Percentiles rank a stretch among this genome's conserved stretches.
Conservation (phyloP, 2,113 vertebrate species). For the Brachypodius melanocephalos region DNA sequence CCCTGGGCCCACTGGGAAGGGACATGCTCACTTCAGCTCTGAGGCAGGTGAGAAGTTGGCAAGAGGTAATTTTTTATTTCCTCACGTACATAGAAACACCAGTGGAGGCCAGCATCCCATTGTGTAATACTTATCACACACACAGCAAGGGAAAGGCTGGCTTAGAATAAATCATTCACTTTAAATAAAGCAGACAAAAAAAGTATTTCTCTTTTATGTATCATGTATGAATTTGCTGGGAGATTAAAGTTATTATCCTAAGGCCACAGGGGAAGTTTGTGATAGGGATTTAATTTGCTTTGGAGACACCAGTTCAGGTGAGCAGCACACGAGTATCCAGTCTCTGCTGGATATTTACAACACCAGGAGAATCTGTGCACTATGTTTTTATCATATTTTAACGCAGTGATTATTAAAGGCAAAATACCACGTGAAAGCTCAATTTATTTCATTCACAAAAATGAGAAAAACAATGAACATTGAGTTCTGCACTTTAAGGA, state of each 20-base stretch:
- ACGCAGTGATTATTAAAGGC: background rate
- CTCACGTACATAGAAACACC: background rate
- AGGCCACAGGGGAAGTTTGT: background rate
- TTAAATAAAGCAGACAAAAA: background rate
- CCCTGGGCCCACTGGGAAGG: background rate
- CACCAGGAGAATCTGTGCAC: background rate
- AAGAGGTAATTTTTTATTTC: background rate
- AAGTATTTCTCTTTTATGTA: background rate
- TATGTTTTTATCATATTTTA: background rate
- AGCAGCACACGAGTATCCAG: background rate
- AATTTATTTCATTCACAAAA: background rate
- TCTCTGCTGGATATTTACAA: background rate
- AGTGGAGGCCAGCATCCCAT: background rate
- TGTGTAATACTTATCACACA: background rate
- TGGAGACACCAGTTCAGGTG: background rate
- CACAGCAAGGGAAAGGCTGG: background rate
- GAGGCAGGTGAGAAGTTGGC: background rate
- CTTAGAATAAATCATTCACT: background rate
- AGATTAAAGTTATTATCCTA: background rate
- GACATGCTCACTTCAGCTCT: background rate
- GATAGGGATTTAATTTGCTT: background rate
- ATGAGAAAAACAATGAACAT: background rate
- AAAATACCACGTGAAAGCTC: background rate
- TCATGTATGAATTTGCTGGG: background rate
- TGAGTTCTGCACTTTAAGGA: background rate